Percentiles rank a stretch among this genome's conserved stretches.
These are phyloP conservation scores for Podiceps cristatus DNA, from an alignment of 2,113 vertebrate genomes.

Conservation along the genomic window DNA sequence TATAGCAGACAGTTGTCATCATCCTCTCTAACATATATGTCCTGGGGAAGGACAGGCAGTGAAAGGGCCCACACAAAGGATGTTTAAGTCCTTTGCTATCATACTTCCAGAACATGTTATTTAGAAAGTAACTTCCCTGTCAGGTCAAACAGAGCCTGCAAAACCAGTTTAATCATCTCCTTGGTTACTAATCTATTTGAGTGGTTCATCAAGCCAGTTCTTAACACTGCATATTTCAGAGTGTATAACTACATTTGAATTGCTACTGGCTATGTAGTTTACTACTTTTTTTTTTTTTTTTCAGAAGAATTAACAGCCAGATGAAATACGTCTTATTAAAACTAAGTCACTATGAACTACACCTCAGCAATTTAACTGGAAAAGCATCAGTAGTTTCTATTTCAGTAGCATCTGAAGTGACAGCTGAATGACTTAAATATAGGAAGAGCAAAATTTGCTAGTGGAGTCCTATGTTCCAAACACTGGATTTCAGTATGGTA, in stretches of 20 bases:
- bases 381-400: not conserved
- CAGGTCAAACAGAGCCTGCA: constrained; percentile 54
- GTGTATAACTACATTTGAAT: not conserved
- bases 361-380: not conserved
- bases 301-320: not conserved
- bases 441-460: not conserved
- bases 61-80: not conserved
- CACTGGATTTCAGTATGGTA: not conserved
- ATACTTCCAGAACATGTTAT: not conserved
- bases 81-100: not conserved
- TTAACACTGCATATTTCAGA: not conserved
- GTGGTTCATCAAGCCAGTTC: constrained; percentile 8
- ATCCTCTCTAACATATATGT: not conserved
- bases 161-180: constrained; percentile 68
- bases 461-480: not conserved
- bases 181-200: constrained; percentile 46
- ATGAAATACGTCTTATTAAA: not conserved
- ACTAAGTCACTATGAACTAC: not conserved
- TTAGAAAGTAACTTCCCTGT: not conserved
- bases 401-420: not conserved
- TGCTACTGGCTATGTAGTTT: not conserved
- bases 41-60: not conserved
- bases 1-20: not conserved
- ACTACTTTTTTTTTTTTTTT: not conserved
- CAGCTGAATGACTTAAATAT: not conserved